Base-by-base conservation (phyloP, 2,888 invertebrate species). In the Drosophila bunnanda region DNA sequence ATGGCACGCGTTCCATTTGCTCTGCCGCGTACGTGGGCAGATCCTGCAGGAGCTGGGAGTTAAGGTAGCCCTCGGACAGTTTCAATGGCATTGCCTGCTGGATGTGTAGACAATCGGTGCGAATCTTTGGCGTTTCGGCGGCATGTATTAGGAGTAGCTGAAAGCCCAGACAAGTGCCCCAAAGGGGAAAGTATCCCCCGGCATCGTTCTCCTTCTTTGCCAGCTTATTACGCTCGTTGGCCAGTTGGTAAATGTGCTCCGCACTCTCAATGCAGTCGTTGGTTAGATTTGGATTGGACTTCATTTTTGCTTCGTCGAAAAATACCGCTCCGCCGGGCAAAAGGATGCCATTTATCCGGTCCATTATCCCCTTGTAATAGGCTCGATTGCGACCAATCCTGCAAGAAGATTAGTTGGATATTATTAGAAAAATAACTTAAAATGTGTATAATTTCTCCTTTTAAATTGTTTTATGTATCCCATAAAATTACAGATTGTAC, bases 131-230 rank as follows among this genome's bases (percentile, higher is more conserved):
- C 2, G 79, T 78, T 39, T 93, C 88, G 0, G 94, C 93, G 2
- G 94, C 95, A 3, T 96, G 92, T 66, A 95, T 95, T 20, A 95
- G 93, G 61, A 97, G 91, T 38, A 97, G 92, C 91, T 98, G 96
- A 91, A 97, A 96, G 2, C 98, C 98, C 41, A 97, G 94, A 82
- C 98, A 98, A 1, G 96, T 97, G 0, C 97, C 98, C 94, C 96
- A 96, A 48, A 98, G 89, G 0, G 98, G 98, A 89, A 97, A 97
- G 85, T 96, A 95, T 58, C 95, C 94, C 0, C 95, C 96, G 0
- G 92, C 91, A 1, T 94, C 92, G 87, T 97, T 96, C 58, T 95
- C 91, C 86, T 94, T 90, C 61, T 93, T 90, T 0, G 96, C 96
- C 59, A 96, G 93, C 52, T 95, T 94, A 82, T 94, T 97, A 58